Percentiles rank a stretch among this genome's conserved stretches.
Evolutionary conservation across 2,888 invertebrate species (phyloP).

Genomic region (Cerastis rubricosa): DNA sequence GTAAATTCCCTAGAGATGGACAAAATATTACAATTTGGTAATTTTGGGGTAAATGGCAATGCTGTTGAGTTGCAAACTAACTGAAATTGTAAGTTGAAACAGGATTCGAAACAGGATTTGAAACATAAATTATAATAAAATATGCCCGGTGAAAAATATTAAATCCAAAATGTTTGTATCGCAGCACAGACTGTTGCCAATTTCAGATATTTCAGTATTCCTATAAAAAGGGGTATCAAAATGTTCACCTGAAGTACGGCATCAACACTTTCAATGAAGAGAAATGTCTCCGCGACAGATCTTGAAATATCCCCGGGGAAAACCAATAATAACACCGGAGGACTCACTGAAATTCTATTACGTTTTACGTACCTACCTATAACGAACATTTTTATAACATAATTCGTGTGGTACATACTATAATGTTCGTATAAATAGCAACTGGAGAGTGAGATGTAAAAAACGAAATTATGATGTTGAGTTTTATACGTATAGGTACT

Average conservation of each 20-base stretch:
- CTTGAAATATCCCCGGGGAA: constrained; percentile 60
- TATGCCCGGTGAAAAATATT: background rate
- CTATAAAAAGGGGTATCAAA: constrained; percentile 30
- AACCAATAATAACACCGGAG: constrained; percentile 66
- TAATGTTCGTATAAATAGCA: constrained; percentile 62
- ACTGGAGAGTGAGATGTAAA: constrained; percentile 57
- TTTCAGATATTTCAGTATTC: constrained; percentile 36
- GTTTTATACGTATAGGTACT: constrained; percentile 41
- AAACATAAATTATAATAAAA: background rate
- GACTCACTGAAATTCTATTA: constrained; percentile 65
- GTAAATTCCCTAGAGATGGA: background rate
- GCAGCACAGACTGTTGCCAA: constrained; percentile 15
- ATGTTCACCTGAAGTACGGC: constrained; percentile 38
- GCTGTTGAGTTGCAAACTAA: background rate
- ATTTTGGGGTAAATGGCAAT: background rate
- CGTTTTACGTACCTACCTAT: constrained; percentile 53
- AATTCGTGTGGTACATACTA: constrained; percentile 52
- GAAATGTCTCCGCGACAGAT: constrained; percentile 57
- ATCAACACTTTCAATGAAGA: constrained; percentile 62
- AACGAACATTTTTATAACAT: constrained; percentile 58
- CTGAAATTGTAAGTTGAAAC: background rate
- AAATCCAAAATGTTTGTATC: constrained; percentile 8
- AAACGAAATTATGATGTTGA: constrained; percentile 61
- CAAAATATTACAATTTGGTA: background rate
- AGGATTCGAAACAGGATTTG: background rate